These are phyloP conservation scores for Harpagifer antarcticus DNA, from an alignment of 2,797 vertebrate genomes.

Conservation along the genomic window DNA sequence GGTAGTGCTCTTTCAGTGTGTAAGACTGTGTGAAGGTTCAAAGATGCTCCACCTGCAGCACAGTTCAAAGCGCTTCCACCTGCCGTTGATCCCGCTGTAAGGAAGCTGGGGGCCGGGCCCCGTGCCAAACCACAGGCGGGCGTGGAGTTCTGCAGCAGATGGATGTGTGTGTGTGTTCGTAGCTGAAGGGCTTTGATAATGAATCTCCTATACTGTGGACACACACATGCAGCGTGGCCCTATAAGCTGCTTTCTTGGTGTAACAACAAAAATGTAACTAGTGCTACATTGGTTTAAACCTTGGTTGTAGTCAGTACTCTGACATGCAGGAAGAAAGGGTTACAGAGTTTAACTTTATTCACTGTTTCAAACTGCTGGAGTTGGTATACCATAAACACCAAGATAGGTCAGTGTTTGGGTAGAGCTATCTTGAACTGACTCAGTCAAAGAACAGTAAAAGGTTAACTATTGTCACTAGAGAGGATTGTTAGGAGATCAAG, in stretches of 20 bases:
- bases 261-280: not conserved
- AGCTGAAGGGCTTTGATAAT: conserved; percentile 58
- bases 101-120: conserved; percentile 61
- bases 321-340: not conserved
- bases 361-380: not conserved
- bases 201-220: conserved; percentile 13
- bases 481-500: conserved; percentile 16
- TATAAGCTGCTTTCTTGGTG: conserved; percentile 2
- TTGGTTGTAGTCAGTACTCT: not conserved
- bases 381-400: not conserved
- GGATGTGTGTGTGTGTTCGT: conserved; percentile 43
- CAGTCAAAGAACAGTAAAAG: too few species aligned
- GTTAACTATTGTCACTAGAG: conserved; percentile 9
- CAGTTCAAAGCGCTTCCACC: conserved; percentile 75
- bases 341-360: not conserved
- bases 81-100: conserved; percentile 66
- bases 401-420: conserved; percentile 8
- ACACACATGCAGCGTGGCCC: not conserved
- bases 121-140: conserved; percentile 75
- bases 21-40: conserved; percentile 59
- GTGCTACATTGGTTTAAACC: not conserved
- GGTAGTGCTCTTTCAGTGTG: conserved; percentile 35
- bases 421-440: not conserved
- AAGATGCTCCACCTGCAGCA: conserved; percentile 72
- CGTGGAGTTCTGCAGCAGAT: conserved; percentile 55